Base-by-base conservation (phyloP, 2,888 invertebrate species). In the Nezara viridula region DNA sequence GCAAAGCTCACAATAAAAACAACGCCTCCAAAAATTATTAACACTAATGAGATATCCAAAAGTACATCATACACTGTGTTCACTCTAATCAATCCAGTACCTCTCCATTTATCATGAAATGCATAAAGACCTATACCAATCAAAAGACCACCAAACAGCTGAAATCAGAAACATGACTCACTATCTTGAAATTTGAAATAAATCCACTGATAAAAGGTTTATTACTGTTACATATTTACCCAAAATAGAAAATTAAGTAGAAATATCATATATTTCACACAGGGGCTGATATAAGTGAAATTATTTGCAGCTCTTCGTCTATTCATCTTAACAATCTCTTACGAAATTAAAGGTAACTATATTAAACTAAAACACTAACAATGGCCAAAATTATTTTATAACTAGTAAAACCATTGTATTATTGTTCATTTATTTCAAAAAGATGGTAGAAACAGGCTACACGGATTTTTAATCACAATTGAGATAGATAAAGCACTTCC, bases 1-100 rank as follows among this genome's bases (percentile, higher is more conserved):
- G 98, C 97, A 93, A 98, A 98, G 93, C 98, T 98, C 89, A 98
- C 97, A 88, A 97, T 95, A 93, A 98, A 98, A n/a, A 98, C 96
- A 14, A 98, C 96, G 52, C 96, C 96, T 5, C 98, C 98, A 90
- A 97, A 95, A 90, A 98, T 95, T n/a, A 98, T 96, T 93, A 98
- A 96, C 89, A 98, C 95, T 90, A 98, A 94, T 44, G 98, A 98
- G 91, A 98, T 96, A 93, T 98, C 98, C 89, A 98, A 94, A 88
- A 98, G 94, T 66, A 98, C 95, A 93, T 98, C 98, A 92, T 98
- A 98, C 21, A 98, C 95, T 88, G 96, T 97, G 92, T 97, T 97
- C 91, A 97, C 93, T 93, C 96, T 96, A 60, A 98, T 95, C 91
- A 96, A 95, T 91, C 97, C 98, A 40, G 96, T 96, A 37, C 90